Conservation (phyloP, 2,888 invertebrate genomes). For the Acleris cristana region DNA sequence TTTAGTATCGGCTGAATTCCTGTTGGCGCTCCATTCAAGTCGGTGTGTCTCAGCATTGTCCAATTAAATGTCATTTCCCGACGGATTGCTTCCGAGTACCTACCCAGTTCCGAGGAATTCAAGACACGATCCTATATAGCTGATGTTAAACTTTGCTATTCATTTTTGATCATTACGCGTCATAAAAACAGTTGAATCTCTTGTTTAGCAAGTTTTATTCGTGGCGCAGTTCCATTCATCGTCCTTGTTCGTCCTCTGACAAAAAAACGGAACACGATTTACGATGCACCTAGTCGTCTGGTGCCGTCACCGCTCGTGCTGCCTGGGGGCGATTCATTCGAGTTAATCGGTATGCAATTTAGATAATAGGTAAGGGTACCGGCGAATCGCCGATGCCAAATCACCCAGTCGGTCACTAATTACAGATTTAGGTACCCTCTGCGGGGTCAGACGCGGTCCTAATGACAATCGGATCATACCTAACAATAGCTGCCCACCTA, state of each 20-base stretch:
- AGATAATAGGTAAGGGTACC: constrained; percentile 62
- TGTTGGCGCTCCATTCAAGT: constrained; percentile 46
- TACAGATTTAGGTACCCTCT: constrained; percentile 46
- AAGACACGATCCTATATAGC: constrained; percentile 55
- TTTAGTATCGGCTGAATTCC: constrained; percentile 44
- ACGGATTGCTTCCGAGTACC: constrained; percentile 48
- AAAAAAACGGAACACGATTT: constrained; percentile 55
- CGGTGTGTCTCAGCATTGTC: constrained; percentile 50
- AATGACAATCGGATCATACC: constrained; percentile 25
- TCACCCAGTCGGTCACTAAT: constrained; percentile 53
- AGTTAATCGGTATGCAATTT: constrained; percentile 64
- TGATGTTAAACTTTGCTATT: constrained; percentile 28
- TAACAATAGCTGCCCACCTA: constrained; percentile 18
- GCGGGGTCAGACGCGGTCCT: constrained; percentile 25
- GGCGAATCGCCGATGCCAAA: constrained; percentile 48
- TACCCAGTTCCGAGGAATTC: constrained; percentile 50
- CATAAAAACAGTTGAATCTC: constrained; percentile 25
- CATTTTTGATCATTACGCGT: constrained; percentile 21
- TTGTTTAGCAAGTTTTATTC: constrained; percentile 33
- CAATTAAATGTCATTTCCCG: constrained; percentile 58
- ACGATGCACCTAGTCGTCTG: constrained; percentile 51
- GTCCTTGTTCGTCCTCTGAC: constrained; percentile 54
- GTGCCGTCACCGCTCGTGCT: constrained; percentile 58
- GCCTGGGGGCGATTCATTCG: constrained; percentile 52
- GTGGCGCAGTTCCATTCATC: constrained; percentile 28